phyloP scores from a whole-genome alignment of 2,888 invertebrate genomes.

The Hecatera dysodea region DNA sequence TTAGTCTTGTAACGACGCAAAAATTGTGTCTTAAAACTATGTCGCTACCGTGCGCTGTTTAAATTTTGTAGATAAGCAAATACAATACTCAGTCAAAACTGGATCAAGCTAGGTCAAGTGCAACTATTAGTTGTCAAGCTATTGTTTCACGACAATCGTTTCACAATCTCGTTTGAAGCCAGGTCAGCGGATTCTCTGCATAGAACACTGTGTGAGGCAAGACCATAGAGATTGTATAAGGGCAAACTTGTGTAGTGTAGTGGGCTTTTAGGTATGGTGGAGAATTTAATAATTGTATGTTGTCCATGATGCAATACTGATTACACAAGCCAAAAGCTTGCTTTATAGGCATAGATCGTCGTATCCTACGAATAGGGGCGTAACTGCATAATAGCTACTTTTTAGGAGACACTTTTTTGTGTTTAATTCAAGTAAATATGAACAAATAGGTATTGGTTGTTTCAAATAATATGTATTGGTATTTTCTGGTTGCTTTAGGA shows the following conservation, averaged over 20 bases:
- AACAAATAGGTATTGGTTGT: too few species aligned
- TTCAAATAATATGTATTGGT: too few species aligned
- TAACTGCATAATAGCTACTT: too few species aligned
- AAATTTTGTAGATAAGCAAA: constrained; percentile 26
- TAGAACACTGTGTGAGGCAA: constrained; percentile 29
- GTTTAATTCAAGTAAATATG: too few species aligned
- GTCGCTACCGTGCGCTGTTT: not conserved
- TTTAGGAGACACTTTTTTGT: too few species aligned
- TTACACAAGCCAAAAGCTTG: not conserved
- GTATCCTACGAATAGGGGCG: too few species aligned
- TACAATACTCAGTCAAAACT: constrained; percentile 35
- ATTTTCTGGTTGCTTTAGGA: too few species aligned
- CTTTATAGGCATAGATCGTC: not conserved
- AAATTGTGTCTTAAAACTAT: not conserved
- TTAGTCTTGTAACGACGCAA: not conserved
- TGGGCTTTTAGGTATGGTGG: not conserved
- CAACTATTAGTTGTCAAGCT: constrained; percentile 43
- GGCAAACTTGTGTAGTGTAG: constrained; percentile 16
- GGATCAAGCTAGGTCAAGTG: constrained; percentile 39
- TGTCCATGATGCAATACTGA: not conserved
- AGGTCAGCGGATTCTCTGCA: constrained; percentile 37
- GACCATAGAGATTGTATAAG: constrained; percentile 18
- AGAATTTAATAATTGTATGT: not conserved
- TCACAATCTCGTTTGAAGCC: constrained; percentile 31
- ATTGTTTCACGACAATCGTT: constrained; percentile 46